Percentiles rank a stretch among this genome's conserved stretches.
Conservation (phyloP, 2,113 vertebrate species). For the Neotragus pygmaeus region DNA sequence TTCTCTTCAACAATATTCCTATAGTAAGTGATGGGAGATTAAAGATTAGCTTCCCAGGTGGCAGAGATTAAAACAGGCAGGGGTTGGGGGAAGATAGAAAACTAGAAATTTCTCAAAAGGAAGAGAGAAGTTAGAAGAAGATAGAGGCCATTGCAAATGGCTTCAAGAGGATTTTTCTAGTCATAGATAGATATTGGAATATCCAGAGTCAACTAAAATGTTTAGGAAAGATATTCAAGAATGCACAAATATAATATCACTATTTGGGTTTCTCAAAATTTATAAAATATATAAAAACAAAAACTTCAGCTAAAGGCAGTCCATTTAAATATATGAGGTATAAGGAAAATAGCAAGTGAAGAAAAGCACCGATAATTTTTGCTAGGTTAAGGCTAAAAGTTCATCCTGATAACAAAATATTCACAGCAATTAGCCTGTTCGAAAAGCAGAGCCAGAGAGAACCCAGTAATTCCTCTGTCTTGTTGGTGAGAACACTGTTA, state of each 20-base stretch:
- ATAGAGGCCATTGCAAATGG: not conserved
- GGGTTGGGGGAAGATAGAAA: not conserved
- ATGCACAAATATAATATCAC: not conserved
- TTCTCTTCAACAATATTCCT: not conserved
- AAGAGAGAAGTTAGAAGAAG: not conserved
- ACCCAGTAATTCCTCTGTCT: not conserved
- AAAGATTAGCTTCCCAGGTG: not conserved
- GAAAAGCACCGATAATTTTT: not conserved
- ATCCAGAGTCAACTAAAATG: not conserved
- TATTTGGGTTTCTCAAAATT: not conserved
- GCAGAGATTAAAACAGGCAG: not conserved
- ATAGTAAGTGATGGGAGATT: not conserved
- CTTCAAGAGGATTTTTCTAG: not conserved
- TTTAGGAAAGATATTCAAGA: not conserved
- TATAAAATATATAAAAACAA: constrained; percentile 7
- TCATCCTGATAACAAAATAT: constrained; percentile 30
- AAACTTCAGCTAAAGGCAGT: not conserved
- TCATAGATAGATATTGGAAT: not conserved
- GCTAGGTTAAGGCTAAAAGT: not conserved
- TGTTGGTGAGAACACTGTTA: constrained; percentile 24
- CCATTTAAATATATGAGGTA: not conserved
- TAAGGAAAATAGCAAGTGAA: constrained; percentile 14
- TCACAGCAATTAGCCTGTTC: not conserved
- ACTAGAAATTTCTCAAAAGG: not conserved
- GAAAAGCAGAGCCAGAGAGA: constrained; percentile 1